These are phyloP conservation scores for Philopotamus ludificatus DNA, from an alignment of 1,140 invertebrate genomes.

Conservation along the genomic window DNA sequence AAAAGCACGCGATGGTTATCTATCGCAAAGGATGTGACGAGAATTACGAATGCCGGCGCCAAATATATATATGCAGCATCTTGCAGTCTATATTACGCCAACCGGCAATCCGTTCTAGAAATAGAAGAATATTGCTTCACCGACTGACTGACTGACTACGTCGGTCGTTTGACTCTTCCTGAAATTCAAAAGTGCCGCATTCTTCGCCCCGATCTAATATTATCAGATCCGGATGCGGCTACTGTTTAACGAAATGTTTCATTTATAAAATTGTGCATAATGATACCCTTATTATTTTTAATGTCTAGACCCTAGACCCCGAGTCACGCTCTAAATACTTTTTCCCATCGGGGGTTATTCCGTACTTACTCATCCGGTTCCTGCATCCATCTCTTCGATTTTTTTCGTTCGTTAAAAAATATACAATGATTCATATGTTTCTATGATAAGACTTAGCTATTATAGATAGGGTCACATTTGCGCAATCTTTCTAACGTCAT, in stretches of 20 bases:
- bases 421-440: too few relatives aligned
- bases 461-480: neutral
- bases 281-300: neutral
- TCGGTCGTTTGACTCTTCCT: conserved; percentile 14
- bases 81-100: conserved; percentile 13
- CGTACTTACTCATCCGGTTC: too few relatives aligned
- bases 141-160: neutral
- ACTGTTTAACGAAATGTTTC: neutral
- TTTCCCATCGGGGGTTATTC: too few relatives aligned
- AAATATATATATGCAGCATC: too few relatives aligned
- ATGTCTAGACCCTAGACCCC: conserved; percentile 11
- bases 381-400: too few relatives aligned
- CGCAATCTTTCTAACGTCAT: neutral
- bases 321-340: conserved; percentile 20
- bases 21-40: neutral
- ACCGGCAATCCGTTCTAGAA: conserved; percentile 18
- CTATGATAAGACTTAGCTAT: too few relatives aligned
- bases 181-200: conserved; percentile 8
- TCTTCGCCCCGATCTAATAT: conserved; percentile 12
- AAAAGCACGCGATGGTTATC: neutral
- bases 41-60: too few relatives aligned
- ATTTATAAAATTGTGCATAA: conserved; percentile 7
- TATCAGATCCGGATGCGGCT: conserved; percentile 1
- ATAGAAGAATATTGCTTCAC: conserved; percentile 29
- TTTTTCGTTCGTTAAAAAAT: too few relatives aligned